Evolutionary conservation across 2,888 invertebrate species (phyloP), one percentile per base, ranked within the genome.

Genomic region (Octodonta nipae): DNA sequence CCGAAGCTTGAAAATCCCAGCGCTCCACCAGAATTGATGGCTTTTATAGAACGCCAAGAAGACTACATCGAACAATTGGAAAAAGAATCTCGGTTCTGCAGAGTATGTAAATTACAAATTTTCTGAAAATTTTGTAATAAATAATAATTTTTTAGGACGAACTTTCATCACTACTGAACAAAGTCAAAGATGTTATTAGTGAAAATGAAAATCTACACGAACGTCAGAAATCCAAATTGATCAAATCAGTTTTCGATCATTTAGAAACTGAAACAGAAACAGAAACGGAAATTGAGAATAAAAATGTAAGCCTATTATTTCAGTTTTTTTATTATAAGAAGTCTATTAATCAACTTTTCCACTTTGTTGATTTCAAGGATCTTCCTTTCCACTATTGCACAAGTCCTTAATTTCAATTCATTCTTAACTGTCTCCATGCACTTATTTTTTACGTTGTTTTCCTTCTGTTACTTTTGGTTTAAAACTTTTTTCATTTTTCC

Each of bases 11-110:
- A 53, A 12, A 40, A 27, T 20, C 25, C 15, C 26, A 29, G 40
- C 7, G 45, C 73, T 47, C 63, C 78, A 46, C 77, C 77, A 8
- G 85, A 86, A 55, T 67, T 86, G 26, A 69, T 82, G 56, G 72
- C 75, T 46, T 86, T 84, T 51, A 82, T 86, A 28, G 82, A 85
- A 58, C 75, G 82, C 40, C 86, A 87, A 48, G 86, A 86, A 51
- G 84, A 84, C 47, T 86, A 87, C 51, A 86, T 87, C 30, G 82
- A 85, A 41, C 86, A 87, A 54, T 56, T 87, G 30, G 86, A 87
- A 56, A 73, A 79, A 45, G 86, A 87, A 63, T 84, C 85, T 22
- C 78, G 79, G 49, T 84, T 81, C 52, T 86, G 85, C 55, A 72
- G 82, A 61, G 77, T 77, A 56, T 52, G 60, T 50, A 27, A 6